Evolutionary conservation across 2,888 invertebrate species (phyloP).

Genomic region (Lasioglossum vierecki): DNA sequence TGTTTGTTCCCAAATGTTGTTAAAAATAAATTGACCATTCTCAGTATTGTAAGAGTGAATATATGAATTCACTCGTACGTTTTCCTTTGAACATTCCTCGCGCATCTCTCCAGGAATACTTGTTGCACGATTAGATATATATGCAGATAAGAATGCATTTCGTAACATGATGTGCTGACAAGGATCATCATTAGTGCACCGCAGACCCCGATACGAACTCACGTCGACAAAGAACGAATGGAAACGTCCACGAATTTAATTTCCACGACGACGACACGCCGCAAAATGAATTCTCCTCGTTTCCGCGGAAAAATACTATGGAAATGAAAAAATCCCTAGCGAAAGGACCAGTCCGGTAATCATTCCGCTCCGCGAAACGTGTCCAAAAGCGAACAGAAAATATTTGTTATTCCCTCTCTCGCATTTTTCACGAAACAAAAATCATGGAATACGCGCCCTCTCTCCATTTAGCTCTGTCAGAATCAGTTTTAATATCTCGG

Average conservation of each 20-base stretch:
- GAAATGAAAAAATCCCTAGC: neutral
- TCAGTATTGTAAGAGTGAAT: neutral
- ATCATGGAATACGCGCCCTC: neutral
- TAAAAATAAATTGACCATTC: neutral
- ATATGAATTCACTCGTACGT: neutral
- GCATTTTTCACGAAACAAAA: neutral
- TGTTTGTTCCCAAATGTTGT: neutral
- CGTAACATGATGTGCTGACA: neutral
- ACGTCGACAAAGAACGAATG: neutral
- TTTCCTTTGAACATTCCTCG: neutral
- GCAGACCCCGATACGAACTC: neutral
- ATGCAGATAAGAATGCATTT: neutral
- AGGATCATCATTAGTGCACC: neutral
- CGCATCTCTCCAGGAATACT: neutral
- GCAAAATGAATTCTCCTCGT: neutral
- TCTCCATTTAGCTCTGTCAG: conserved; percentile 16
- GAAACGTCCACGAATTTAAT: neutral
- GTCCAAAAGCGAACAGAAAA: neutral
- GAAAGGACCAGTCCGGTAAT: neutral
- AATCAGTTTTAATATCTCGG: conserved; percentile 36
- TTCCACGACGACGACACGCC: neutral
- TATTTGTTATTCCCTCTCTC: neutral
- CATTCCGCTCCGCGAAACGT: neutral
- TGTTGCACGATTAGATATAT: neutral
- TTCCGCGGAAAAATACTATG: neutral